Evolutionary conservation across 1,140 invertebrate species (phyloP), one percentile per base, ranked within the genome.

Genomic region (Drosophila mauritiana): DNA sequence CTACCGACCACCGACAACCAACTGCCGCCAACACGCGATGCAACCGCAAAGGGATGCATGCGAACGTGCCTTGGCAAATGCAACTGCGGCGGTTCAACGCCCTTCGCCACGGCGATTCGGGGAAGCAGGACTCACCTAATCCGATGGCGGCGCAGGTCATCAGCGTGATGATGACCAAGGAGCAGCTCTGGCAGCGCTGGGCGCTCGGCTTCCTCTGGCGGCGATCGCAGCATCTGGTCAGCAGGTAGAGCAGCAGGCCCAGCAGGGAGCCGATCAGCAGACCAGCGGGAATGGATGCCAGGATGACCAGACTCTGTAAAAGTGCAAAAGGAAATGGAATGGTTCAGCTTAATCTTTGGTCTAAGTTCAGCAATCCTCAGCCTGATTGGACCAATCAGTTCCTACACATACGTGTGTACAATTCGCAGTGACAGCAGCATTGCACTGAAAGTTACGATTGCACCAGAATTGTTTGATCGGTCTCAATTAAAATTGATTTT

Each of bases 201-300:
- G 95, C 95, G 80, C 94, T 94, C 76, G 95, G 94, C 68, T 96
- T 95, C 65, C 97, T 95, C 73, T 96, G 96, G 92, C 97, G 97
- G 80, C 96, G 94, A 93, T 98, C 97, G 94, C 97, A 98, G 93
- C 98, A 99, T 93, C 97, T 95, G 73, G 97, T 97, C 90, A 98
- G 94, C 80, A 98, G 94, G 93, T 98, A 98, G 68, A 98, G 96
- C 76, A 98, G 94, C 74, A 98, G 94, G 40, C 98, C 95, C 68
- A 98, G 93, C 59, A 98, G 94, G 4, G 97, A 97, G 27, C 98
- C 93, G 80, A 98, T 97, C 74, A 98, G 94, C 94, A 97, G 97
- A 36, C 96, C 96, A 67, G 97, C 97, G 11, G 98, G 98, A 78
- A 98, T 95, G 39, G 97, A 97, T 42, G 96, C 97, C 65, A 98